These are phyloP conservation scores for Mionectes olivaceus DNA, from an alignment of 2,797 vertebrate species.

Conservation along the genomic window DNA sequence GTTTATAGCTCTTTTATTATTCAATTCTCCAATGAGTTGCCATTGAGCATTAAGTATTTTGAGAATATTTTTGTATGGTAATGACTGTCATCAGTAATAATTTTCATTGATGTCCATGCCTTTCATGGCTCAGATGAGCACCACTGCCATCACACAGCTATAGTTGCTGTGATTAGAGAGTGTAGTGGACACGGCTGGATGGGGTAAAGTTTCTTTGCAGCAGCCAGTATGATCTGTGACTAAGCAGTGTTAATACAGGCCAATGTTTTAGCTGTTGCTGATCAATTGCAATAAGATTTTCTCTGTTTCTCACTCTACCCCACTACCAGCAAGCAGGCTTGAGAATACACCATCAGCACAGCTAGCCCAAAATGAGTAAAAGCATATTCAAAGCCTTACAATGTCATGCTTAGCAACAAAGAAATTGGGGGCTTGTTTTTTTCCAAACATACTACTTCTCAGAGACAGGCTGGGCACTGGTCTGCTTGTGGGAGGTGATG, in stretches of 20 bases:
- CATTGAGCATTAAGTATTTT: slow-evolving; percentile 15
- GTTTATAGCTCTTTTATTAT: slow-evolving; percentile 1
- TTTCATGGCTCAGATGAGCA: slow-evolving; percentile 1
- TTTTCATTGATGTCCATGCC: background rate
- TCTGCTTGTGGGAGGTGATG: background rate
- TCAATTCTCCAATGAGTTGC: background rate
- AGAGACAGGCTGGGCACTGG: background rate
- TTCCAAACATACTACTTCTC: background rate
- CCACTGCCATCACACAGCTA: background rate
- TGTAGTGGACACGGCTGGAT: background rate
- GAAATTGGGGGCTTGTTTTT: background rate
- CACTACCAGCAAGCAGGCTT: background rate
- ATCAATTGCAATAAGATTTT: background rate
- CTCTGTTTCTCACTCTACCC: background rate
- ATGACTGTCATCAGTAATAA: background rate
- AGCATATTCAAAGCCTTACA: background rate
- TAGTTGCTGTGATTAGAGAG: background rate
- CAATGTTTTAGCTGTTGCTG: background rate
- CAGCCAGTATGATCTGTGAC: background rate
- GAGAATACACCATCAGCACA: background rate
- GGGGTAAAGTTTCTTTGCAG: background rate
- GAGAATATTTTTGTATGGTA: background rate
- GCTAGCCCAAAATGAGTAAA: background rate
- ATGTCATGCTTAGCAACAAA: background rate
- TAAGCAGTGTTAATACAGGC: background rate